phyloP scores from a whole-genome alignment of 2,888 invertebrate species.

The Epistrophella euchroma region DNA sequence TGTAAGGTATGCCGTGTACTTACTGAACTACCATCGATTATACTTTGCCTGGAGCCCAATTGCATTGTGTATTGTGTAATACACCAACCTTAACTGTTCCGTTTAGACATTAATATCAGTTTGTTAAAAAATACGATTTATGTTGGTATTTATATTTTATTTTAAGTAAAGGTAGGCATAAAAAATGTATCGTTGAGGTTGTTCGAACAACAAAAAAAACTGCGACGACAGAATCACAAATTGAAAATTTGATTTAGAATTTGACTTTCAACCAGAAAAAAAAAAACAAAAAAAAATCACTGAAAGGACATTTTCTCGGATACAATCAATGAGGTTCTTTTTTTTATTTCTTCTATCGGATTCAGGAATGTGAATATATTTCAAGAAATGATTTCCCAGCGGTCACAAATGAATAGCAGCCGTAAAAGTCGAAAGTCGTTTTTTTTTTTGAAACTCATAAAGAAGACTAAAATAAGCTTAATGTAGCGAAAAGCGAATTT shows the following conservation, averaged over 20 bases:
- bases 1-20: constrained; percentile 12
- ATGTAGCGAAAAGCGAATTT: neutral
- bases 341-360: neutral
- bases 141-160: neutral
- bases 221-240: constrained; percentile 8
- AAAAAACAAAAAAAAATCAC: neutral
- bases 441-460: neutral
- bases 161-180: neutral
- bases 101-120: constrained; percentile 16
- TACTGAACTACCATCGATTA: constrained; percentile 29
- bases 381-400: neutral
- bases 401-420: neutral
- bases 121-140: constrained; percentile 11
- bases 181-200: neutral
- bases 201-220: neutral
- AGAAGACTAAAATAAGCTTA: neutral
- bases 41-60: constrained; percentile 18
- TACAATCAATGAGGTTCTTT: constrained; percentile 22
- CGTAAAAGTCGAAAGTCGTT: neutral
- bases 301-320: constrained; percentile 7
- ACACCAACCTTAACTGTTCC: neutral
- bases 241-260: constrained; percentile 42
- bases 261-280: constrained; percentile 29
- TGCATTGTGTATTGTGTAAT: neutral
- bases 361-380: neutral